Evolutionary conservation across 2,888 invertebrate genomes (phyloP).

Genomic region (Pyrrhia umbra): DNA sequence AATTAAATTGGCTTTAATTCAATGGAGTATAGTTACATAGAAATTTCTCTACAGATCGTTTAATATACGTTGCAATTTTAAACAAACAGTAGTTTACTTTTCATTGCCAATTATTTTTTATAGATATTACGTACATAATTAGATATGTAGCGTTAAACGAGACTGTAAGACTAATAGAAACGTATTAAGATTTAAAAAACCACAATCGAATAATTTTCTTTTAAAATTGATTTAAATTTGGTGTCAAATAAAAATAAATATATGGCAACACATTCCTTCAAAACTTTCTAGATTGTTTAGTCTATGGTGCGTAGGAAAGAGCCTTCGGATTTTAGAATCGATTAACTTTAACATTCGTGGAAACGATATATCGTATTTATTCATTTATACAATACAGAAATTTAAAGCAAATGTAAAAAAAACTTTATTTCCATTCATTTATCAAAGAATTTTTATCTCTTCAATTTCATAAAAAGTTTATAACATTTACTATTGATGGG

Average conservation of each 20-base stretch:
- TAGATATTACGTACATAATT: too few relatives aligned
- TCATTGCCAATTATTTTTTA: too few relatives aligned
- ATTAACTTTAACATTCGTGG: conserved; percentile 13
- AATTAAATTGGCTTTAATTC: too few relatives aligned
- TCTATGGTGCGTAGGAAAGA: conserved; percentile 53
- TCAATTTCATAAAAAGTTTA: background rate
- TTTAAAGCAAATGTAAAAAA: background rate
- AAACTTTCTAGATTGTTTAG: conserved; percentile 45
- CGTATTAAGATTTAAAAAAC: too few relatives aligned
- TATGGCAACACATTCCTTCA: conserved; percentile 30
- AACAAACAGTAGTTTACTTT: too few relatives aligned
- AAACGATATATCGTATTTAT: background rate
- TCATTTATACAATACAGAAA: background rate
- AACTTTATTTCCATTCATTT: background rate
- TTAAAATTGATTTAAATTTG: background rate
- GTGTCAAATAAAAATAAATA: background rate
- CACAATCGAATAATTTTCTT: background rate
- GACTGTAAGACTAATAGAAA: too few relatives aligned
- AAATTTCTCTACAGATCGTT: too few relatives aligned
- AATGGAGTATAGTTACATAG: too few relatives aligned
- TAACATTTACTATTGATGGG: background rate
- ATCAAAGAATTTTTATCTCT: background rate
- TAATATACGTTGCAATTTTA: too few relatives aligned
- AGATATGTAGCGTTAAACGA: too few relatives aligned
- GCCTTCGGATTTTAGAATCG: conserved; percentile 9